Evolutionary conservation across 2,113 vertebrate genomes (phyloP).

Genomic region (Balaeniceps rex): DNA sequence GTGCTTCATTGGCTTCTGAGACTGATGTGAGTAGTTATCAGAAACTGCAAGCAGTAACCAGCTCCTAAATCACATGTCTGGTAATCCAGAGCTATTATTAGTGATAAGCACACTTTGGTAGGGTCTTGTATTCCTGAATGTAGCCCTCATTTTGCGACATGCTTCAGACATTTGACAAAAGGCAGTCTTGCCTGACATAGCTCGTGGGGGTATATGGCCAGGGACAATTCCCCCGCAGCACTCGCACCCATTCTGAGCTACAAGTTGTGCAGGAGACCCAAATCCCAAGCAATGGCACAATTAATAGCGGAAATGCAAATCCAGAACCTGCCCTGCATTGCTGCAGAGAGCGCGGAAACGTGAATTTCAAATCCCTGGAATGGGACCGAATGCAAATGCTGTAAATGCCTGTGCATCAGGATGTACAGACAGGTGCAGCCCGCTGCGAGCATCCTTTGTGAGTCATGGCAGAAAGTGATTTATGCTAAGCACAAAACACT

Average conservation of each 20-base stretch:
- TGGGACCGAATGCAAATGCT: background rate
- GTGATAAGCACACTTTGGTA: background rate
- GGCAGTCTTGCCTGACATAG: background rate
- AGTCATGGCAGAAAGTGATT: background rate
- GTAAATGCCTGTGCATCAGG: background rate
- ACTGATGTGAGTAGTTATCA: background rate
- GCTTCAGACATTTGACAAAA: background rate
- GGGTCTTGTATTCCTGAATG: background rate
- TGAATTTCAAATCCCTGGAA: background rate
- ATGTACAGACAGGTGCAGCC: background rate
- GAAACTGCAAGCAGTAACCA: slow-evolving; percentile 13
- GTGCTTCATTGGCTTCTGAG: background rate
- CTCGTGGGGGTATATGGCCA: fast-evolving
- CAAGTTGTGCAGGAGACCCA: background rate
- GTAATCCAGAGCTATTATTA: background rate
- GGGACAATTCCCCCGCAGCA: background rate
- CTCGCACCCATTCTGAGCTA: background rate
- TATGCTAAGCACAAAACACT: background rate
- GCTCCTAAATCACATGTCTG: background rate
- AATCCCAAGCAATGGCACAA: background rate
- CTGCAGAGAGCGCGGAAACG: background rate
- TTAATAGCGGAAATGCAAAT: background rate
- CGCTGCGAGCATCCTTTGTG: background rate
- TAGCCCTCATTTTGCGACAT: background rate
- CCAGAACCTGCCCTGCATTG: background rate